Conservation (phyloP, 2,797 vertebrate species). For the Mormyrops boulengeri region DNA sequence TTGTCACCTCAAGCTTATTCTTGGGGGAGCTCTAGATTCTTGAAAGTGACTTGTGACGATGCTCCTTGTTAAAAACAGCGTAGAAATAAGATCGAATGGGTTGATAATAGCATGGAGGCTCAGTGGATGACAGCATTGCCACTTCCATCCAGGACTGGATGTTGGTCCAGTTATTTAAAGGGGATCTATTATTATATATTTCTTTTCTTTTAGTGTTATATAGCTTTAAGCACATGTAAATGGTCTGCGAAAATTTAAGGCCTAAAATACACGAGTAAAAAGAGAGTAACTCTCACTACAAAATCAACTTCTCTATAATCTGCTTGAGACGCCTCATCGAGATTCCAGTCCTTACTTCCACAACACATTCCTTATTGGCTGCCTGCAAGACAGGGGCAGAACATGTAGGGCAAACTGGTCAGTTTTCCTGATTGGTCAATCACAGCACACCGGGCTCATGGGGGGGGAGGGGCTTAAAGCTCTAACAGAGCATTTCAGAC, state of each 20-base stretch:
- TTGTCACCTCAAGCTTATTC: not conserved
- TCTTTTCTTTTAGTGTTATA: not conserved
- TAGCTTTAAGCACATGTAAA: not conserved
- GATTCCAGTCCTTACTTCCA: not conserved
- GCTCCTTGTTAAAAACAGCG: not conserved
- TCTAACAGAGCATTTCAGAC: not conserved
- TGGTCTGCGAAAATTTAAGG: not conserved
- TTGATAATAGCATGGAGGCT: not conserved
- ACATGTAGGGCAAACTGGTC: not conserved
- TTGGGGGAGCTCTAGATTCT: not conserved
- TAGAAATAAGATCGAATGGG: not conserved
- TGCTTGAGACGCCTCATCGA: not conserved
- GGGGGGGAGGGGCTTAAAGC: not conserved
- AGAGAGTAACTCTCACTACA: not conserved
- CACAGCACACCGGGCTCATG: not conserved
- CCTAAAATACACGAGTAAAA: not conserved
- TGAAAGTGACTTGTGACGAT: not conserved
- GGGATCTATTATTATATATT: not conserved
- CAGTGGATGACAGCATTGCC: not conserved
- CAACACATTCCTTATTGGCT: not conserved
- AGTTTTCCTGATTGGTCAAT: no score
- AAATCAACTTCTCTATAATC: not conserved
- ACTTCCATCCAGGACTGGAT: not conserved
- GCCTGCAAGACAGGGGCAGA: not conserved
- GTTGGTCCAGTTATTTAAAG: not conserved